phyloP scores from a whole-genome alignment of 2,797 vertebrate species.

The Sciurus vulgaris region DNA sequence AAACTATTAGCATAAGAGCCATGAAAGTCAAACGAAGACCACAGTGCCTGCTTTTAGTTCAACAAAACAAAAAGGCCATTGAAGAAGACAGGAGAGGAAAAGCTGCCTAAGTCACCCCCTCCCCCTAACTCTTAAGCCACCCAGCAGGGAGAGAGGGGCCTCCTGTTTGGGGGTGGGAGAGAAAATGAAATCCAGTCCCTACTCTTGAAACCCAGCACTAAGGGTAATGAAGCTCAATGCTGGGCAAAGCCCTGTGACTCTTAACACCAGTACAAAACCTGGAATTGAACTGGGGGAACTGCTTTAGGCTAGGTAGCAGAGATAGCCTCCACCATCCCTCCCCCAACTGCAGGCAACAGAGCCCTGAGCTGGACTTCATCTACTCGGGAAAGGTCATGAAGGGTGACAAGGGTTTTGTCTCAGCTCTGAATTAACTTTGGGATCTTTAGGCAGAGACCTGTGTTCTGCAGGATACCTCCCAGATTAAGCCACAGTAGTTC shows the following conservation, averaged over 20 bases:
- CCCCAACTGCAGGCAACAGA: not conserved
- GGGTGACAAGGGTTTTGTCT: not conserved
- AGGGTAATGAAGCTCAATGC: not conserved
- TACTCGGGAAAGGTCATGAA: not conserved
- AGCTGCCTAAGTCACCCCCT: not conserved
- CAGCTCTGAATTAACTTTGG: not conserved
- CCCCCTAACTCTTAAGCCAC: not conserved
- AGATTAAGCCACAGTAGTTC: not conserved
- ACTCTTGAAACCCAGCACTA: not conserved
- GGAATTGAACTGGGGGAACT: not conserved
- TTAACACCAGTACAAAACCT: not conserved
- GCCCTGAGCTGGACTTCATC: not conserved
- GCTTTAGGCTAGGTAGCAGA: not conserved
- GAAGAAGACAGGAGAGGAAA: not conserved
- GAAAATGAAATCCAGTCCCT: not conserved
- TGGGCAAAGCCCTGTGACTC: not conserved
- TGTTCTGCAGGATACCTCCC: not conserved
- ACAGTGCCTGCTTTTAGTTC: not conserved
- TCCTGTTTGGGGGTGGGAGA: not conserved
- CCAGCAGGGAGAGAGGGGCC: not conserved
- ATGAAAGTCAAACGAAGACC: not conserved
- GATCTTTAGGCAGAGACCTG: not conserved
- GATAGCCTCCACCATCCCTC: too few species aligned
- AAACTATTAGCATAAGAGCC: not conserved
- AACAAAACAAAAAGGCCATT: not conserved